A percentile compares a stretch with the other conserved stretches of the same genome.
Evolutionary conservation across 2,113 vertebrate species (phyloP).

Genomic region (rat (Rattus norvegicus)): GRCr8 NC_086020.1:6906501-6907000

Average conservation of each 20-base stretch:
- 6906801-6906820: not conserved
- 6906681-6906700: not conserved
- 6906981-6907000: not conserved
- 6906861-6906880: conserved; percentile 40
- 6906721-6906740: not conserved
- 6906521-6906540: too few relatives aligned
- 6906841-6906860: conserved; percentile 1
- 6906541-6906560: too few relatives aligned
- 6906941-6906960: not conserved
- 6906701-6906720: not conserved
- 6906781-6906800: not conserved
- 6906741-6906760: not conserved
- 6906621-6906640: too few relatives aligned
- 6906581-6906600: too few relatives aligned
- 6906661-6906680: too few relatives aligned
- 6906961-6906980: not conserved
- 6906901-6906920: not conserved
- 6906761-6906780: not conserved
- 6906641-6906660: too few relatives aligned
- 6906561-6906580: too few relatives aligned
- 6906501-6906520: too few relatives aligned
- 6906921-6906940: not conserved
- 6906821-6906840: conserved; percentile 8
- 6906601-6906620: too few relatives aligned
- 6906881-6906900: conserved; percentile 22